Conservation (phyloP, 2,797 vertebrate genomes). For the Erithacus rubecula region DNA sequence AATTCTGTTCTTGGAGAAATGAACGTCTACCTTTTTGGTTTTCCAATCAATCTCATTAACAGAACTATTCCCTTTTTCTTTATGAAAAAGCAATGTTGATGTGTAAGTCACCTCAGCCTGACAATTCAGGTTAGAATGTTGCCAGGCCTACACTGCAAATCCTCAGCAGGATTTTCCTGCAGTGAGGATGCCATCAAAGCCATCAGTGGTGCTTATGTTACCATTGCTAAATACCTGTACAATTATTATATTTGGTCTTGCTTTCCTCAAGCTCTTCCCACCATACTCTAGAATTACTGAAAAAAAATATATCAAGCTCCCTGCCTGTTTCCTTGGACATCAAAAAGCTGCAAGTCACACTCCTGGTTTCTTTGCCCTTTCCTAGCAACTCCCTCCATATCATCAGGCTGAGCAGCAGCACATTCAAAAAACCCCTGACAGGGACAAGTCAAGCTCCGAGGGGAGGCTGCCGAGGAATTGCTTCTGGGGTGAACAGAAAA, state of each 20-base stretch:
- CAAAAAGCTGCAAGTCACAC: not conserved
- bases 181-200: not conserved
- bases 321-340: not conserved
- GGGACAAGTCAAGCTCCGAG: not conserved
- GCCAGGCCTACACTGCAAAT: not conserved
- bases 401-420: not conserved
- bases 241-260: not conserved
- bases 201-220: not conserved
- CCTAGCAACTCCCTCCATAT: not conserved
- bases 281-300: not conserved
- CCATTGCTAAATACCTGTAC: not conserved
- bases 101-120: not conserved
- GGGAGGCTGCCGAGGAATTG: not conserved
- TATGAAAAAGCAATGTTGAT: not conserved
- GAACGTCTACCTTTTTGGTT: not conserved
- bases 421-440: not conserved
- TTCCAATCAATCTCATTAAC: not conserved
- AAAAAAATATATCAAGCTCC: not conserved
- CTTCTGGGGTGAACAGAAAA: not conserved
- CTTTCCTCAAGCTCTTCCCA: not conserved
- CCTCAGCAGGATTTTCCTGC: not conserved
- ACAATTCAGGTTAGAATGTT: not conserved
- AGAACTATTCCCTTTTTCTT: not conserved
- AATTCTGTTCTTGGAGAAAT: not conserved
- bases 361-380: not conserved